Percentiles rank a stretch among this genome's conserved stretches.
Evolutionary conservation across 2,888 invertebrate genomes (phyloP).

Genomic region (Meliscaeva auricollis): DNA sequence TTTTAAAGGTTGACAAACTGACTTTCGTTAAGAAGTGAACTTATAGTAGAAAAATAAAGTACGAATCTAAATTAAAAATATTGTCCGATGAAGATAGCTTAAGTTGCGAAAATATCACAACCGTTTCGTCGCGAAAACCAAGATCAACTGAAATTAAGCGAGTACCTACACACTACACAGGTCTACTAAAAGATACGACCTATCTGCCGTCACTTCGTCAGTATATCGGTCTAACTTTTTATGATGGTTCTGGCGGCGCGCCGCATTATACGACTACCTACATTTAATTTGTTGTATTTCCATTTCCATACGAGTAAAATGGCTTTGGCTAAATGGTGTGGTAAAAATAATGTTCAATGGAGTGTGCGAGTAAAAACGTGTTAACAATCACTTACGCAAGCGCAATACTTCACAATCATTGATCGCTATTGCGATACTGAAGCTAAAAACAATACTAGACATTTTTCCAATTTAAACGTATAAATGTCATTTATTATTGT

Average conservation of each 20-base stretch:
- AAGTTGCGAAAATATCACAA: not conserved
- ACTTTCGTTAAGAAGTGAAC: not conserved
- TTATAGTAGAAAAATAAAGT: not conserved
- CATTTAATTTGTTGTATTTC: no score
- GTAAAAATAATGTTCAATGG: no score
- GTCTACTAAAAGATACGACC: slow-evolving; percentile 1
- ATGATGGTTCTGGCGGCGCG: not conserved
- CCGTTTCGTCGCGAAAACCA: slow-evolving; percentile 52
- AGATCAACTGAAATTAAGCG: slow-evolving; percentile 64
- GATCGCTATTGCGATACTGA: no score
- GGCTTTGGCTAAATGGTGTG: no score
- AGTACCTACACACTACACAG: not conserved
- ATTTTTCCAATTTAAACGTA: no score
- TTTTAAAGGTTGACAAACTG: not conserved
- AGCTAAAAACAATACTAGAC: no score
- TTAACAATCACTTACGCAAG: no score
- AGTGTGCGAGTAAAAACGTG: no score
- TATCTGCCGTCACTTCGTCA: not conserved
- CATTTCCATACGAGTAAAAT: no score
- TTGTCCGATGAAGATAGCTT: not conserved
- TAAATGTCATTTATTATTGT: no score
- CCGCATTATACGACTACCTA: no score
- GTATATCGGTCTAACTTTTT: slow-evolving; percentile 34
- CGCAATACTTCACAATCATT: no score
- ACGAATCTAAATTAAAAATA: not conserved